Evolutionary conservation across 2,888 invertebrate genomes (phyloP), one percentile per base, ranked within the genome.

Genomic region (Agelastica alni): DNA sequence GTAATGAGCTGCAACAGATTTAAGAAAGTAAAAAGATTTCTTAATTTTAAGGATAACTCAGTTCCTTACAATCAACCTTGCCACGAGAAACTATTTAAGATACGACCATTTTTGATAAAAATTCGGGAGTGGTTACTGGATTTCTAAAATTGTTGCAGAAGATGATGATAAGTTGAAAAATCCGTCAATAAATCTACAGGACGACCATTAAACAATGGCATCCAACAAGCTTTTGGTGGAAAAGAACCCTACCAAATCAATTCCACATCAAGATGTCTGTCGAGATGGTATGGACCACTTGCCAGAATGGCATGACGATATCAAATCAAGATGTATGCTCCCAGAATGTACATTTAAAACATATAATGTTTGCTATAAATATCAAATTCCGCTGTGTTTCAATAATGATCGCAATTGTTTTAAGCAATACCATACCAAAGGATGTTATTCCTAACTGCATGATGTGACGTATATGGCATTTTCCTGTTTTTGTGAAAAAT

Each of bases 371-470:
- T 44, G 46, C 22, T 45, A 31, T 22, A 56, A 46, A 46, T 51
- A 52, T 16, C 18, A 28, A 32, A 31, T 43, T 28, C 18, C 49
- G n/a, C 43, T 53, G 28, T 53, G 48, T 37, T 56, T 49, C n/a
- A 51, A 55, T 39, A 49, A 55, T 39, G 51, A 53, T 18, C 49
- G 49, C 17, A 57, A 57, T 47, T 52, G 46, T 34, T 51, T 44
- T 31, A 12, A 39, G 16, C 36, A 43, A 31, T 60, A 48, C 39
- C 51, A 51, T 49, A 43, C 43, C 9, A 51, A 46, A 46, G 30
- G 10, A 53, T 5, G 30, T 37, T 37, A 17, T 14, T 39, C 36
- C 39, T 39, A 12, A 13, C 9, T 43, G 12, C 20, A 41, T 43
- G 13, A 4, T 13, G 28, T 43, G 12, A 13, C 14, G 14, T 43